Evolutionary conservation across 2,797 vertebrate species (phyloP).

Genomic region (Perdix hodgsoniae): DNA sequence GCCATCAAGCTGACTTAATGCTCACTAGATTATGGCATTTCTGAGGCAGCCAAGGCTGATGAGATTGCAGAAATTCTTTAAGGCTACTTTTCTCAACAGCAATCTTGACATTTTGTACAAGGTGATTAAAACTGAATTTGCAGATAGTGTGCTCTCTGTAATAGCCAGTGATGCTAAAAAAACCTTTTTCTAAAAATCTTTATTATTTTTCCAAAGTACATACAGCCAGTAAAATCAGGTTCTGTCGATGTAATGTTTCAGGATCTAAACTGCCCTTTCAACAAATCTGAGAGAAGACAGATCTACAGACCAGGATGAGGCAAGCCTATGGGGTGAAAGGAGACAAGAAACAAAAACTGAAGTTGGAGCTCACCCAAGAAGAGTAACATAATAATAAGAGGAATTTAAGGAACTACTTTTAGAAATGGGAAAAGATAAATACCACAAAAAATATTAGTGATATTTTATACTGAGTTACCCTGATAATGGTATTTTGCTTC

Average conservation of each 20-base stretch:
- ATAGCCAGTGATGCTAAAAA: not conserved
- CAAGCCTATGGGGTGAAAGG: not conserved
- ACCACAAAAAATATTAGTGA: not conserved
- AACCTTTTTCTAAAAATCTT: not conserved
- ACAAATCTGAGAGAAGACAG: not conserved
- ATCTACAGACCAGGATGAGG: not conserved
- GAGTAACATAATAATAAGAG: not conserved
- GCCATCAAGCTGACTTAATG: not conserved
- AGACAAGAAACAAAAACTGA: not conserved
- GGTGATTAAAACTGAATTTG: not conserved
- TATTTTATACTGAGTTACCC: not conserved
- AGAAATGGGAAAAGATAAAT: not conserved
- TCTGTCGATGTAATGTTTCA: not conserved
- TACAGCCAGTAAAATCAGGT: not conserved
- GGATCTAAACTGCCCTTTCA: not conserved
- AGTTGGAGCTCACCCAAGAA: not conserved
- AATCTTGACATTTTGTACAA: not conserved
- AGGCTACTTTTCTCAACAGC: not conserved
- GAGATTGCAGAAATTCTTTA: not conserved
- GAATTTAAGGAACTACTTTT: not conserved
- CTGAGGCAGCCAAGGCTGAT: not conserved
- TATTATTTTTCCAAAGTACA: not conserved
- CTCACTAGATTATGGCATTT: not conserved
- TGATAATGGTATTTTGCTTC: not conserved
- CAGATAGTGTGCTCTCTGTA: not conserved